phyloP scores from a whole-genome alignment of 2,888 invertebrate genomes.

The Rambutsinella grinnellia region DNA sequence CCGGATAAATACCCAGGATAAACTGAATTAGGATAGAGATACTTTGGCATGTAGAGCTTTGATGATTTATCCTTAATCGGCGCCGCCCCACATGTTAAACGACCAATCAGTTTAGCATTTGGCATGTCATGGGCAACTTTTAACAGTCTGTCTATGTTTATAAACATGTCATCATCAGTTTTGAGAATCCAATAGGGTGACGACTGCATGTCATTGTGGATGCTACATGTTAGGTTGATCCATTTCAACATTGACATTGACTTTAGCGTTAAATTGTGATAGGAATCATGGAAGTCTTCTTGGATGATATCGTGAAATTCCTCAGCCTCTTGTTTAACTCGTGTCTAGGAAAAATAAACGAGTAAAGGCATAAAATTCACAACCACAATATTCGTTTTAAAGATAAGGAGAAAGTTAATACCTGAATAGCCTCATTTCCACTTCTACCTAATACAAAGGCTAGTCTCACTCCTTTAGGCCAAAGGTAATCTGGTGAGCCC shows the following conservation, averaged over 20 bases:
- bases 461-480: constrained; percentile 70
- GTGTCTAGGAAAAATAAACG: too few species aligned
- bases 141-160: constrained; percentile 76
- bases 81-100: constrained; percentile 82
- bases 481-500: constrained; percentile 71
- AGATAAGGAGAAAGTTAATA: too few species aligned
- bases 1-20: constrained; percentile 88
- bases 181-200: constrained; percentile 81
- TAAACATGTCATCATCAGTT: constrained; percentile 89
- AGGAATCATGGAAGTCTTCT: constrained; percentile 85
- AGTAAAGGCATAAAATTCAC: too few species aligned
- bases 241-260: constrained; percentile 88
- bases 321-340: constrained; percentile 77
- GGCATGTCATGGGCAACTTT: constrained; percentile 61
- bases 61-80: constrained; percentile 81
- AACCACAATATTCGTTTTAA: too few species aligned
- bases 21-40: constrained; percentile 79
- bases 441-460: constrained; percentile 76
- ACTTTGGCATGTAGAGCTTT: constrained; percentile 88
- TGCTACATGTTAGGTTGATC: constrained; percentile 78
- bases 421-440: constrained; percentile 72
- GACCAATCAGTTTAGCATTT: constrained; percentile 71
- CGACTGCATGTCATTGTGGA: constrained; percentile 54
- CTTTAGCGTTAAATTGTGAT: constrained; percentile 88
- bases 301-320: constrained; percentile 84